Evolutionary conservation across 2,888 invertebrate genomes (phyloP), one percentile per base, ranked within the genome.

Genomic region (Neoitamus cyanurus): DNA sequence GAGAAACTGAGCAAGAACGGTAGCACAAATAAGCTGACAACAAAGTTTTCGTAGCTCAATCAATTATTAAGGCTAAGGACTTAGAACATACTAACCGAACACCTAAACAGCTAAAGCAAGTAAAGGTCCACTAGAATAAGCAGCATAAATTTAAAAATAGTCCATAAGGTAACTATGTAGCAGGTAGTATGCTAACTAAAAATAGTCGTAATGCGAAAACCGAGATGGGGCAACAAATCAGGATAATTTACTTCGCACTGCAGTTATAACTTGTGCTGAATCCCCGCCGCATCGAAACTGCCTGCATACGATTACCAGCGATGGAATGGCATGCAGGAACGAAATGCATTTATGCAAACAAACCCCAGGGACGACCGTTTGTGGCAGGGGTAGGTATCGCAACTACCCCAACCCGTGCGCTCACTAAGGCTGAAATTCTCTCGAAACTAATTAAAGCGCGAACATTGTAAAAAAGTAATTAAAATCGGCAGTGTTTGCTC

Each of bases 401-500:
- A 34, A 7, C 58, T 7, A 9, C 58, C 58, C 9, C 58, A 15
- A 42, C 42, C n/a, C n/a, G 42, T 42, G 42, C 58, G 25, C 58
- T 58, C 20, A 9, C 20, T 6, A 58, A 58, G 58, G 58, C 20
- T 15, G 58, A 58, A 58, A 58, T 58, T 58, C 42, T 58, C 58
- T 25, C 15, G 9, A 58, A 58, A 58, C 58, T 58, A 58, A 58
- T 58, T 58, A 58, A 58, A 58, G 25, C 58, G 58, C 58, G 58
- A 58, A 58, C 58, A 58, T 58, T 58, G 58, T 58, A 58, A 58
- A 58, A 58, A 58, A 58, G 58, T 58, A 58, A 58, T 58, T 58
- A 58, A 58, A 58, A 58, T 58, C 7, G 25, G 25, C 20, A 58
- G 2, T 58, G 58, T 58, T 58, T 25, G 58, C 58, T 58, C 58